phyloP scores from a whole-genome alignment of 2,888 invertebrate species.

The Volucella inanis region DNA sequence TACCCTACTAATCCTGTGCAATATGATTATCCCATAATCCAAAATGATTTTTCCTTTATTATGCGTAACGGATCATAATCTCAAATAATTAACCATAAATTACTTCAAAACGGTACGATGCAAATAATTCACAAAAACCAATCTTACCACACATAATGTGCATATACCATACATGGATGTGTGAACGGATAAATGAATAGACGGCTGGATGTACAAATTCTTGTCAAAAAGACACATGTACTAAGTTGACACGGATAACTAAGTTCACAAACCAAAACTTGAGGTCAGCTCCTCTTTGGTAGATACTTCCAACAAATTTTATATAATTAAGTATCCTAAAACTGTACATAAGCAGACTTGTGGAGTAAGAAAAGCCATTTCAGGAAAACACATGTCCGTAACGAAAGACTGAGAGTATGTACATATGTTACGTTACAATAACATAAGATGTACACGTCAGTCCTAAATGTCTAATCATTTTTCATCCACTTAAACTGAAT shows the following conservation, averaged over 20 bases:
- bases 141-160: neutral
- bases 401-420: neutral
- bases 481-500: slow-evolving; percentile 21
- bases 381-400: neutral
- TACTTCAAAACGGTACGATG: slow-evolving; percentile 4
- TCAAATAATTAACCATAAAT: slow-evolving; percentile 43
- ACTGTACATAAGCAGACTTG: slow-evolving; percentile 40
- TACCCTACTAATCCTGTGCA: too few species aligned
- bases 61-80: slow-evolving; percentile 7
- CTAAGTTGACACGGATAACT: slow-evolving; percentile 34
- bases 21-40: too few species aligned
- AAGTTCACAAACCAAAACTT: neutral
- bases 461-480: slow-evolving; percentile 21
- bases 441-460: slow-evolving; percentile 30
- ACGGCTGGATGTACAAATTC: neutral
- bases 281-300: neutral
- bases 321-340: slow-evolving; percentile 21
- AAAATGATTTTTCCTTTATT: slow-evolving; percentile 22
- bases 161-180: too few species aligned
- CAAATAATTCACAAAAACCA: neutral
- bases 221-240: slow-evolving; percentile 22
- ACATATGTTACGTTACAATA: slow-evolving; percentile 14
- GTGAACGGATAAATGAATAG: too few species aligned
- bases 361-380: slow-evolving; percentile 33
- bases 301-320: neutral